A percentile compares a stretch with the other conserved stretches of the same genome.
Conservation (phyloP, 2,113 vertebrate genomes). For the Prolemur simus region DNA sequence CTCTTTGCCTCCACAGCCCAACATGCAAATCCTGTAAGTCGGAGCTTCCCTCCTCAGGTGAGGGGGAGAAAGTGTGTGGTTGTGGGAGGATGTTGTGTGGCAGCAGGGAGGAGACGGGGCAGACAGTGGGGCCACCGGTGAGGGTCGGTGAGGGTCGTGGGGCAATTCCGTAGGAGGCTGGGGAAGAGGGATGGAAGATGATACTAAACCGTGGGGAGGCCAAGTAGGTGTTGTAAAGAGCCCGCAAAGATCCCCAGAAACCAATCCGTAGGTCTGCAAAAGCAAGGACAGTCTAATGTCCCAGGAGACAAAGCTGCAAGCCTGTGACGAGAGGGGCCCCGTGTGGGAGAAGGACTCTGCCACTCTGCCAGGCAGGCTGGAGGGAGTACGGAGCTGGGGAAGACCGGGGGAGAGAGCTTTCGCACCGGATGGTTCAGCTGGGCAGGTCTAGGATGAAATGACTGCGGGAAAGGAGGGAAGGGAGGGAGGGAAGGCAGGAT, state of each 20-base stretch:
- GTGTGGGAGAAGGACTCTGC: not conserved
- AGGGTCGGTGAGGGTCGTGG: accelerated
- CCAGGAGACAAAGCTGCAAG: not conserved
- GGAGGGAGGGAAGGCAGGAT: not conserved
- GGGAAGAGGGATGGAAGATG: not conserved
- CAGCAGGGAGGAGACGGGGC: not conserved
- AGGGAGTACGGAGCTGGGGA: not conserved
- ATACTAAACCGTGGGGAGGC: not conserved
- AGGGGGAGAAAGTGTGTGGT: not conserved
- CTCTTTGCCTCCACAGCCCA: conserved; percentile 59
- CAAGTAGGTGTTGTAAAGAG: not conserved
- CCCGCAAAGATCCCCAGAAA: not conserved
- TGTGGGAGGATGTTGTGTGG: not conserved
- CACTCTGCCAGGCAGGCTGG: not conserved
- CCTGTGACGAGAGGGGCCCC: not conserved
- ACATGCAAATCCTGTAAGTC: conserved; percentile 80
- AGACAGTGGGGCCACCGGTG: not conserved
- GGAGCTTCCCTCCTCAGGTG: conserved; percentile 77
- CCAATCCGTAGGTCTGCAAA: not conserved
- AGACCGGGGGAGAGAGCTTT: not conserved
- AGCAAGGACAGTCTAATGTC: not conserved
- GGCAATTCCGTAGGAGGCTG: not conserved
- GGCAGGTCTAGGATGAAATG: not conserved
- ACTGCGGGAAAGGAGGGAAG: not conserved
- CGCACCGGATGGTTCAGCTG: not conserved